These are phyloP conservation scores for Cremastinae sp. DNA, from an alignment of 2,888 invertebrate genomes.

Conservation along the genomic window DNA sequence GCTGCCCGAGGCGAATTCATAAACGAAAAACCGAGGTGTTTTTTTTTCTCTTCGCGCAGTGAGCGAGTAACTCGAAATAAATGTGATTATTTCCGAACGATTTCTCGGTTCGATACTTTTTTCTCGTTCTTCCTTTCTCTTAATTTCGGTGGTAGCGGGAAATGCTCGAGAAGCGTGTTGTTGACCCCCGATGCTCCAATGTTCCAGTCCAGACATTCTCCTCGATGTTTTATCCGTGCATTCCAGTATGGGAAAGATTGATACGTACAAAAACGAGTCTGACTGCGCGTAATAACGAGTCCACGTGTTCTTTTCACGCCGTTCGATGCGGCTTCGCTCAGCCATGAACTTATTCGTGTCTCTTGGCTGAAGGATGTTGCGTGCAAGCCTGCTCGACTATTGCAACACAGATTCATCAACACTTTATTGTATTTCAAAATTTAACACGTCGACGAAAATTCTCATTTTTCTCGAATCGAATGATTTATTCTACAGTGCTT, in stretches of 20 bases:
- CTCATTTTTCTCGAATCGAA: too few species aligned
- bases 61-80: slow-evolving; percentile 4
- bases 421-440: too few species aligned
- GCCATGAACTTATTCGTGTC: slow-evolving; percentile 49
- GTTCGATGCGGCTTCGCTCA: slow-evolving; percentile 35
- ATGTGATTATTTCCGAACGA: slow-evolving; percentile 36
- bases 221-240: slow-evolving; percentile 14
- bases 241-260: neutral
- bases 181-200: slow-evolving; percentile 49
- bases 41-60: slow-evolving; percentile 39
- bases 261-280: neutral
- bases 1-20: too few species aligned
- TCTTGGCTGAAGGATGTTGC: slow-evolving; percentile 39
- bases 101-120: slow-evolving; percentile 7
- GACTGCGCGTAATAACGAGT: slow-evolving; percentile 17
- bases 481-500: too few species aligned
- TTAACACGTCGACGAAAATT: too few species aligned
- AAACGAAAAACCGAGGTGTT: neutral
- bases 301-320: slow-evolving; percentile 18
- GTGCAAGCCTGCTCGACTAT: neutral
- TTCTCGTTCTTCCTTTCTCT: too few species aligned
- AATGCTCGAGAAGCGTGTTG: slow-evolving; percentile 56
- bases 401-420: slow-evolving; percentile 4
- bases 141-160: slow-evolving; percentile 27
- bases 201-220: slow-evolving; percentile 23